Percentiles rank a stretch among this genome's conserved stretches.
phyloP scores from a whole-genome alignment of 2,888 invertebrate genomes.

The Mesodorylaimus sp. region DNA sequence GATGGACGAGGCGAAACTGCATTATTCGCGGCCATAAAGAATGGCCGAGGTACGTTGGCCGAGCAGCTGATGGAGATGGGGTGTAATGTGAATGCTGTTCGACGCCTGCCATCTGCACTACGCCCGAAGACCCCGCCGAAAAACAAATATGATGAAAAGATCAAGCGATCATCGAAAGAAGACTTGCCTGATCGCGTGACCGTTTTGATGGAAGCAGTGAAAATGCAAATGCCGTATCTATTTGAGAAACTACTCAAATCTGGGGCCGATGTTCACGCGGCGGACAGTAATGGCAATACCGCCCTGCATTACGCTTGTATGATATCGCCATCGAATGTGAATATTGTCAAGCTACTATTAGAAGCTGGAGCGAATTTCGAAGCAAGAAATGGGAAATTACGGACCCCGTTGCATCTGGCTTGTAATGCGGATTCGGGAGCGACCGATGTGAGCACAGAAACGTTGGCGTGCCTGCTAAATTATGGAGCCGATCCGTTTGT shows the following conservation, averaged over 20 bases:
- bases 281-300: conserved; percentile 23
- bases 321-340: too few relatives aligned
- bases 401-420: conserved; percentile 36
- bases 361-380: not conserved
- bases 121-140: too few relatives aligned
- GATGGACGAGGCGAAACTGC: not conserved
- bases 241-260: too few relatives aligned
- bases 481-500: conserved; percentile 31
- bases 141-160: too few relatives aligned
- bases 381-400: conserved; percentile 14
- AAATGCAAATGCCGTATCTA: too few relatives aligned
- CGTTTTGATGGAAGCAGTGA: too few relatives aligned
- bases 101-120: too few relatives aligned
- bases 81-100: too few relatives aligned
- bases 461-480: conserved; percentile 34
- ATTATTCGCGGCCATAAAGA: not conserved
- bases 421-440: conserved; percentile 32
- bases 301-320: conserved; percentile 30
- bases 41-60: too few relatives aligned
- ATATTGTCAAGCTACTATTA: not conserved
- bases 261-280: conserved; percentile 24
- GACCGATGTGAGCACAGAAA: conserved; percentile 31
- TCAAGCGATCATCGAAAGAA: too few relatives aligned
- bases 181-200: too few relatives aligned
- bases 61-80: too few relatives aligned